phyloP scores from a whole-genome alignment of 2,797 vertebrate genomes.

The Myotis daubentonii region DNA sequence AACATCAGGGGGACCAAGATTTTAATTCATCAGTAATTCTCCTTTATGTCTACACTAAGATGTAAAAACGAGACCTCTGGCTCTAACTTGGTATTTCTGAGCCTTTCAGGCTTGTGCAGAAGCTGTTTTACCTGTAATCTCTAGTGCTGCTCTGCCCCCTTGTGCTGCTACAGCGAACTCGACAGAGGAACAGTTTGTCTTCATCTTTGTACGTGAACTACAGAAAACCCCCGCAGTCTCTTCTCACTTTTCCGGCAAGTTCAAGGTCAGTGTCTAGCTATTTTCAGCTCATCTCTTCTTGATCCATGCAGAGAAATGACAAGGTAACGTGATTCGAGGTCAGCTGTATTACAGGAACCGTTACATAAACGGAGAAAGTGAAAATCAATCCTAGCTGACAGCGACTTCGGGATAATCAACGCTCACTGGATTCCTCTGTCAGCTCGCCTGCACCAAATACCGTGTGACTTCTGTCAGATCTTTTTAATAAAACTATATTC shows the following conservation, averaged over 20 bases:
- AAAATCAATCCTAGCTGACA: constrained; percentile 97
- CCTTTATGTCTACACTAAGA: constrained; percentile 45
- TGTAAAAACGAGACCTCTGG: constrained; percentile 73
- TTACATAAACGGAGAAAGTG: constrained; percentile 90
- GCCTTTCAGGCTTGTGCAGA: not conserved
- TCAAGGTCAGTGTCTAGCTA: constrained; percentile 94
- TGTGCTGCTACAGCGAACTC: constrained; percentile 86
- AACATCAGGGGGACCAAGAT: constrained; percentile 58
- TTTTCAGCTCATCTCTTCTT: constrained; percentile 95
- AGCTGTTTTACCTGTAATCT: constrained; percentile 84
- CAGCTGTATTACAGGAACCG: constrained; percentile 96
- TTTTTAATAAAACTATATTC: constrained; percentile 86
- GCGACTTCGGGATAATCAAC: constrained; percentile 96
- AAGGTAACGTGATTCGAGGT: constrained; percentile 94
- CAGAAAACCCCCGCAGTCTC: constrained; percentile 83
- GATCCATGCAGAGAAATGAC: constrained; percentile 95
- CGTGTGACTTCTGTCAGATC: constrained; percentile 90
- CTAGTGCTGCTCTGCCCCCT: constrained; percentile 93
- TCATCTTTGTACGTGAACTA: constrained; percentile 76
- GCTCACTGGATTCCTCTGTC: constrained; percentile 91
- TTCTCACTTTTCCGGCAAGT: constrained; percentile 87
- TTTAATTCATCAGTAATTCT: constrained; percentile 69
- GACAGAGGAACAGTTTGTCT: constrained; percentile 74
- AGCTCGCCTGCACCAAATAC: constrained; percentile 87
- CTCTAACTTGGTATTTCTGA: not conserved